A percentile compares a stretch with the other conserved stretches of the same genome.
Conservation (phyloP, 2,113 vertebrate genomes). For the Ivindomyrus marchei region DNA sequence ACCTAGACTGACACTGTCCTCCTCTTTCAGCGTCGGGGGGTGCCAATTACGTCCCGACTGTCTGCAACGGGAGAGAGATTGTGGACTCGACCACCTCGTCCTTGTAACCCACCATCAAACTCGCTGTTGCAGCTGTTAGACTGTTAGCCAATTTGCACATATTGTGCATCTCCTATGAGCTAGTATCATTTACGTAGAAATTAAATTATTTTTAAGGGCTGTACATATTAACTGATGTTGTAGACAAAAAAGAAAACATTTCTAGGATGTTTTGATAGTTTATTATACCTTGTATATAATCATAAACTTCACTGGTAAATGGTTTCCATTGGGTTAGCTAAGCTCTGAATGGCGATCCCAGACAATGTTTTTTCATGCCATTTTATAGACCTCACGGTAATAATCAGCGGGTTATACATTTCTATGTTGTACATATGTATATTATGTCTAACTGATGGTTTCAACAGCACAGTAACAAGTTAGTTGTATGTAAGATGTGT, state of each 20-base stretch:
- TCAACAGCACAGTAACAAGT: constrained; percentile 79
- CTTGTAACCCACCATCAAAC: constrained; percentile 66
- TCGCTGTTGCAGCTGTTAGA: constrained; percentile 57
- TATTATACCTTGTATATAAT: constrained; percentile 81
- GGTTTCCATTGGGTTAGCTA: constrained; percentile 45
- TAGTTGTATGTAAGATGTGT: constrained; percentile 48
- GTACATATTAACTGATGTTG: constrained; percentile 85
- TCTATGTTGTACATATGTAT: constrained; percentile 93
- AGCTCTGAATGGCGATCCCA: constrained; percentile 74
- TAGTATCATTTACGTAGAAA: constrained; percentile 84
- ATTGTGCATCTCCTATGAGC: constrained; percentile 58
- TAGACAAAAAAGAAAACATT: constrained; percentile 71
- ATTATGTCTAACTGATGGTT: constrained; percentile 78
- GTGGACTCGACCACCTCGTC: constrained; percentile 97
- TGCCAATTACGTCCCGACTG: constrained; percentile 76
- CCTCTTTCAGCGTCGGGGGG: constrained; percentile 75
- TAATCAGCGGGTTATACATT: constrained; percentile 86
- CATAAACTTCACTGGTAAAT: constrained; percentile 67
- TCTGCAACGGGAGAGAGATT: constrained; percentile 97
- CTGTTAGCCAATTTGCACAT: constrained; percentile 76
- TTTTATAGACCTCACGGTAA: constrained; percentile 94
- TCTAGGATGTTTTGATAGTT: constrained; percentile 80
- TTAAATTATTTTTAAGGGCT: constrained; percentile 99
- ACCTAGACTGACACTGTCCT: neutral
- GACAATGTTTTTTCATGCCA: constrained; percentile 57